Base-by-base conservation (phyloP, 1,140 invertebrate species). In the Drosophila fuyamai region DNA sequence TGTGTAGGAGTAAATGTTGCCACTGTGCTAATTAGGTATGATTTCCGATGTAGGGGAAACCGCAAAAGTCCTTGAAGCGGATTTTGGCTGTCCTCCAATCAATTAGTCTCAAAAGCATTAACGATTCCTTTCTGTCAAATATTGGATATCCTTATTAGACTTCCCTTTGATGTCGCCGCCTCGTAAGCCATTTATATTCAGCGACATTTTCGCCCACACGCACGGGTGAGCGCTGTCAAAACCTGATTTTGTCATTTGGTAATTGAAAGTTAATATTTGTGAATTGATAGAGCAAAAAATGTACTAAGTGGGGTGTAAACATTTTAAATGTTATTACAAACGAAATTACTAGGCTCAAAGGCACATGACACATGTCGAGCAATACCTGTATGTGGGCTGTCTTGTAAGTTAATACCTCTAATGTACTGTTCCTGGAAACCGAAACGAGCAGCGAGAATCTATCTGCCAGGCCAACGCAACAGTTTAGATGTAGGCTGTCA, bases 221-320 rank as follows among this genome's bases (percentile, higher is more conserved):
- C 78, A 71, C 65, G 71, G 63, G 44, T 62, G 41, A 16, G 51
- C 44, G 40, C 16, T 18, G 48, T n/a, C 54, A 23, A 38, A 56
- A 76, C 43, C 57, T 48, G 61, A 68, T 68, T 77, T 76, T 76
- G 54, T 51, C 74, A 61, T 79, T 66, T 65, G 29, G 76, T 83
- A 83, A 86, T 88, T 88, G 79, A 70, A 74, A 78, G 81, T 60
- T 81, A 78, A 85, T 76, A 81, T 81, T 73, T 80, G 65, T 44
- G 43, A 54, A 27, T 50, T 54, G 53, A 46, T 62, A 61, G 76
- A 57, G 61, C 77, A 58, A 50, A 56, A 79, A 79, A 75, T 48
- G 54, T 72, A 44, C 63, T 44, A 76, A 76, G 54, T 76, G 73
- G 41, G 65, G 65, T 58, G 65, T 53, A 53, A 75, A 55, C 77